Conservation (phyloP, 2,797 vertebrate genomes). For the Crotalus adamanteus region DNA sequence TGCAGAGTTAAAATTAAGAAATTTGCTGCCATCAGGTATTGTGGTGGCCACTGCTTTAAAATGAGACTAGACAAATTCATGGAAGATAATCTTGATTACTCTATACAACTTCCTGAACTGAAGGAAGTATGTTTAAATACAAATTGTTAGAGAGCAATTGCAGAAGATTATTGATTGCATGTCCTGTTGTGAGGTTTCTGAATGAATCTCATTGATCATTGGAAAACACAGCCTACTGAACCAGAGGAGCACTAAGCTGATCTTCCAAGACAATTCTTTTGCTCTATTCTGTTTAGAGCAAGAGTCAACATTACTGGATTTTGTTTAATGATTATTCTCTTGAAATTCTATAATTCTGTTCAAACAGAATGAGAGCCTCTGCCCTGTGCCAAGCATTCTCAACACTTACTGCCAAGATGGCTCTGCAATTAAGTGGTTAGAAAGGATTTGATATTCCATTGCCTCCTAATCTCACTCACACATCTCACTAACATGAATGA, state of each 20-base stretch:
- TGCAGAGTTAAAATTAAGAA: background rate
- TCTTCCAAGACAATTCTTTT: background rate
- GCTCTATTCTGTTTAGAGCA: background rate
- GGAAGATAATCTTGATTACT: background rate
- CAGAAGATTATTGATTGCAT: background rate
- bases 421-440: conserved; percentile 40
- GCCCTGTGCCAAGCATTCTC: conserved; percentile 12
- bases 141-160: background rate
- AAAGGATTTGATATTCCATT: conserved; percentile 41
- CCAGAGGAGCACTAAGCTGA: background rate
- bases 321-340: background rate
- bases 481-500: conserved; percentile 15
- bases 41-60: background rate
- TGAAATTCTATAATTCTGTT: background rate
- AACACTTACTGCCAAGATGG: conserved; percentile 11
- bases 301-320: background rate
- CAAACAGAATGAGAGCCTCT: conserved; percentile 1
- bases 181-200: background rate
- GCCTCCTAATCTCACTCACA: conserved; percentile 27
- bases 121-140: background rate
- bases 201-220: background rate
- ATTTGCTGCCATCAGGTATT: background rate
- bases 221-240: background rate
- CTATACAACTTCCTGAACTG: background rate
- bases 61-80: background rate